Evolutionary conservation across 2,888 invertebrate genomes (phyloP), one percentile per base, ranked within the genome.

Genomic region (Chromoteleia sp.): DNA sequence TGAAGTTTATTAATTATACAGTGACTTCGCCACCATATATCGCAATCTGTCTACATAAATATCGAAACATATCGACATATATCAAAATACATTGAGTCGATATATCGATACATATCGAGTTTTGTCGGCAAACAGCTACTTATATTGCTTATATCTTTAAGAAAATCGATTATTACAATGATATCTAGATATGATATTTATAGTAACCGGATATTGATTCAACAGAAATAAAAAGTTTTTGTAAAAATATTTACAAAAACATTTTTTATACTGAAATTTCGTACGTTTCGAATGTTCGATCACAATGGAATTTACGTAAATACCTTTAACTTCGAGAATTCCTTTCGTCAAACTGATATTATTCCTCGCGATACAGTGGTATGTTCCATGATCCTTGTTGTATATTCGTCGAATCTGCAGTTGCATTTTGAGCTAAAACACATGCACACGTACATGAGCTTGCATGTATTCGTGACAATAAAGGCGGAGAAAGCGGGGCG

Each of bases 291-390:
- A 36, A 36, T 2, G 7, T 29, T 29, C 29, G 29, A 29, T 29
- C 29, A 4, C 4, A 29, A 6, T 33, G 7, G 41, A 41, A 50
- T 50, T n/a, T 12, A n/a, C n/a, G 25, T 2, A 41, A 36, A 48
- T 77, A 90, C 96, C 95, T 88, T 94, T 94, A 36, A 96, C 91
- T 74, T 94, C 94, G 81, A 96, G 93, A 63, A 93, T 93, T 12
- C 97, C 98, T 89, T 95, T 95, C 0, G 97, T 96, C 48, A 95
- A 94, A 83, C 96, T 96, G 19, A 96, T 92, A 84, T 96, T 96
- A 89, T 98, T 98, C 90, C 97, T 97, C 71, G 95, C 96, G 65
- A 97, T 95, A 89, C 98, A 98, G 89, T 96, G 95, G 91, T 97
- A 98, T 81, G 94, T 93, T 12, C 95, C 95, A 70, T 95, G 93